Evolutionary conservation across 2,113 vertebrate genomes (phyloP).

Genomic region (Ibidorhyncha struthersii): DNA sequence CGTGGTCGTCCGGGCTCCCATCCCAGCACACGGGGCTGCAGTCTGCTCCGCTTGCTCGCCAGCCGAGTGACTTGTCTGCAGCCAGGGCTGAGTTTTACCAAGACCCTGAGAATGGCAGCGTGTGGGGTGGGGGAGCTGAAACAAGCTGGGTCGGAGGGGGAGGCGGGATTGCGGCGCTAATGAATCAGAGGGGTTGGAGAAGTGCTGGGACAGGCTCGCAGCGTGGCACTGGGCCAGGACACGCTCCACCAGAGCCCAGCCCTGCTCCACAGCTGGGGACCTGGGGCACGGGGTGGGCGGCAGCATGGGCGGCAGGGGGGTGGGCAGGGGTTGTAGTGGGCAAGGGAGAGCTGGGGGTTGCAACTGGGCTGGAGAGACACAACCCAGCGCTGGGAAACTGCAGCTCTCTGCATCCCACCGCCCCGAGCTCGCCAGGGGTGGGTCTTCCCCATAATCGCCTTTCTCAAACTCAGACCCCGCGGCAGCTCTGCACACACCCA

Average conservation of each 20-base stretch:
- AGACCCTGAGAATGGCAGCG: neutral
- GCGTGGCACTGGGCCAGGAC: neutral
- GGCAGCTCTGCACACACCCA: fast-evolving
- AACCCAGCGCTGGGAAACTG: neutral
- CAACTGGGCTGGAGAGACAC: no score
- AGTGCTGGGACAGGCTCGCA: neutral
- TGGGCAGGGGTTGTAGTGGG: neutral
- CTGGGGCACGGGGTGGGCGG: neutral
- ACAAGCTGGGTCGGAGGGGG: fast-evolving
- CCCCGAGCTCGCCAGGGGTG: fast-evolving
- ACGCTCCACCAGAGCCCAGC: neutral
- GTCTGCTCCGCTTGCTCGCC: neutral
- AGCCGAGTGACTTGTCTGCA: neutral
- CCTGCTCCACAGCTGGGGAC: neutral
- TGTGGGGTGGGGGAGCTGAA: neutral
- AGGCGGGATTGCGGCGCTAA: neutral
- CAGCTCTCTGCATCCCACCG: neutral
- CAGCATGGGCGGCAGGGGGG: fast-evolving
- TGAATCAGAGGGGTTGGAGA: neutral
- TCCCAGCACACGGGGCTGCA: neutral
- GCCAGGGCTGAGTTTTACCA: neutral
- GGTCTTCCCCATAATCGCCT: neutral
- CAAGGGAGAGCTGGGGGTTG: no score
- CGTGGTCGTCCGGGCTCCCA: neutral
- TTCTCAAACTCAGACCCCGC: fast-evolving